Percentiles rank a stretch among this genome's conserved stretches.
Evolutionary conservation across 2,888 invertebrate species (phyloP).

Genomic region (Phragmatobia fuliginosa): DNA sequence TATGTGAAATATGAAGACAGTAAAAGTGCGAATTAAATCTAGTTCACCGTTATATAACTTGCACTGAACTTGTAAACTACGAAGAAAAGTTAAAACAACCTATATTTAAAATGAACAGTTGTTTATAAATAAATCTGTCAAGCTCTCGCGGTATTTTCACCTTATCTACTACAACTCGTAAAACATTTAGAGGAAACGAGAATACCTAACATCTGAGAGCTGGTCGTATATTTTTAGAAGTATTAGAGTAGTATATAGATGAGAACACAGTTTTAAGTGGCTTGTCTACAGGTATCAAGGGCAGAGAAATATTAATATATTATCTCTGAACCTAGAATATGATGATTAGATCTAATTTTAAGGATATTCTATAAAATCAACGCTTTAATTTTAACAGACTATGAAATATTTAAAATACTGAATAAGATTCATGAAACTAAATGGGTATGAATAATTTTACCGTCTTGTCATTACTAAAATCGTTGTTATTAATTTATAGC

Average conservation of each 20-base stretch:
- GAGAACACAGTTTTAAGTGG: not conserved
- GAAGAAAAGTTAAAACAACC: not conserved
- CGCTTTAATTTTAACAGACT: not conserved
- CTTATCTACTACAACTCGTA: constrained; percentile 40
- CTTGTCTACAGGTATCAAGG: not conserved
- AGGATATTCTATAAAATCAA: not conserved
- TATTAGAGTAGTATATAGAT: not conserved
- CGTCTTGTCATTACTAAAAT: no score
- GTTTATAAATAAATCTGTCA: constrained; percentile 31
- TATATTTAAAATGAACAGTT: constrained; percentile 4
- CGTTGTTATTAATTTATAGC: no score
- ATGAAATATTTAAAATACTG: no score
- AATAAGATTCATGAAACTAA: no score
- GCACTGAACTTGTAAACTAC: constrained; percentile 15
- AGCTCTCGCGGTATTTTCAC: constrained; percentile 39
- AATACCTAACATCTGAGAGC: constrained; percentile 24
- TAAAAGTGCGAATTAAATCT: constrained; percentile 19
- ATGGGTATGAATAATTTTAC: no score
- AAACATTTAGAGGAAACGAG: constrained; percentile 38
- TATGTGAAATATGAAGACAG: not conserved
- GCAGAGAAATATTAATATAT: not conserved
- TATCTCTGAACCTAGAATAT: not conserved
- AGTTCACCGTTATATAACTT: constrained; percentile 28
- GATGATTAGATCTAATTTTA: not conserved
- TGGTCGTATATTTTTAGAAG: constrained; percentile 8